Conservation (phyloP, 2,113 vertebrate genomes). For the Aptenodytes forsteri region DNA sequence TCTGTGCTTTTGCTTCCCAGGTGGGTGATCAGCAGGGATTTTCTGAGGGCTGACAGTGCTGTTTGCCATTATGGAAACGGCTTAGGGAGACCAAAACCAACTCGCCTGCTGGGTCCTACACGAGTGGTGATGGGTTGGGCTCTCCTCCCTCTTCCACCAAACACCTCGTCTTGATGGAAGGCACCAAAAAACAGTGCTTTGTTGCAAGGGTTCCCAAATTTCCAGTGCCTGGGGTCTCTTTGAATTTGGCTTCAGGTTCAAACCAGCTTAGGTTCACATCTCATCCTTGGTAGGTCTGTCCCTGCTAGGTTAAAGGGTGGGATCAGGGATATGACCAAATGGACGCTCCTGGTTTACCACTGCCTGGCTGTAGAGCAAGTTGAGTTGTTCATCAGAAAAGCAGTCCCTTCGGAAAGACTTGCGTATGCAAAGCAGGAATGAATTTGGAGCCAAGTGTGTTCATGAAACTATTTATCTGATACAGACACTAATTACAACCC, state of each 20-base stretch:
- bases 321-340: neutral
- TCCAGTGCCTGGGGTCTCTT: neutral
- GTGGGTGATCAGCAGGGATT: neutral
- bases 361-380: neutral
- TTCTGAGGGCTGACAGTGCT: neutral
- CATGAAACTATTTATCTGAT: constrained; percentile 47
- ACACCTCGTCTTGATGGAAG: neutral
- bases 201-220: neutral
- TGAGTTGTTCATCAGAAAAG: constrained; percentile 4
- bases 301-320: neutral
- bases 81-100: neutral
- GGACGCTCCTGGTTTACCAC: neutral
- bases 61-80: neutral
- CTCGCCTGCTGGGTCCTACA: rapidly evolving
- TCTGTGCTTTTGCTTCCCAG: neutral
- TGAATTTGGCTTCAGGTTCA: neutral
- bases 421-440: neutral
- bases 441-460: neutral
- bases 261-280: neutral
- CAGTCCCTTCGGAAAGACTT: neutral
- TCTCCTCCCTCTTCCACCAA: neutral
- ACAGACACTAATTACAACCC: constrained; percentile 32
- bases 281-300: neutral
- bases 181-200: neutral
- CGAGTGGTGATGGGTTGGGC: neutral